These are phyloP conservation scores for Triplophysa bombifrons DNA, from an alignment of 2,797 vertebrate genomes.

Conservation along the genomic window DNA sequence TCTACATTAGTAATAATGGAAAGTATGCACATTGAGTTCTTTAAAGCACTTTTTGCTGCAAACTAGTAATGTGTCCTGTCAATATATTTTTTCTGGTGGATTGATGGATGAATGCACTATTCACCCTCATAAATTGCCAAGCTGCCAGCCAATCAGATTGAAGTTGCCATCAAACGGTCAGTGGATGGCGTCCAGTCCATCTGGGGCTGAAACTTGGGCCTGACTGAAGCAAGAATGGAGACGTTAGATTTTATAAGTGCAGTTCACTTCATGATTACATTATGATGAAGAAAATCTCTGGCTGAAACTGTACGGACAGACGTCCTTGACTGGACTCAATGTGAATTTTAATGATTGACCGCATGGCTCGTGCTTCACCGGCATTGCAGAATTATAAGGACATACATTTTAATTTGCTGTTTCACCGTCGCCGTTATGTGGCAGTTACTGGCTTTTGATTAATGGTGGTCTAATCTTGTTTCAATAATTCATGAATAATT, in stretches of 20 bases:
- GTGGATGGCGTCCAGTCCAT: background rate
- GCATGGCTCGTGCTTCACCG: conserved; percentile 60
- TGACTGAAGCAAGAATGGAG: conserved; percentile 1
- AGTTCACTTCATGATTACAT: conserved; percentile 11
- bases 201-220: background rate
- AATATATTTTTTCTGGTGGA: background rate
- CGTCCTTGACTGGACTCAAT: conserved; percentile 52
- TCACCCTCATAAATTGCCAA: background rate
- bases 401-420: conserved; percentile 73
- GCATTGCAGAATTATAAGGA: conserved; percentile 68
- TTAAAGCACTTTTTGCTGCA: no score
- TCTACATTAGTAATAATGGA: no score
- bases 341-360: conserved; percentile 63
- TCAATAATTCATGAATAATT: conserved; percentile 77
- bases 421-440: conserved; percentile 59
- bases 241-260: conserved; percentile 4
- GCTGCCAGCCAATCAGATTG: background rate
- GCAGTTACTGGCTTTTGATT: conserved; percentile 71
- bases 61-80: background rate
- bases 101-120: background rate
- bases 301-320: conserved; percentile 12
- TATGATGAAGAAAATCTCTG: conserved; percentile 52
- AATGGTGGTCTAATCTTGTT: conserved; percentile 69
- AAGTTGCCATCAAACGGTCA: background rate
- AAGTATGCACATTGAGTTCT: no score